Conservation (phyloP, 1,140 invertebrate species). For the Tetramorium simillimum region DNA sequence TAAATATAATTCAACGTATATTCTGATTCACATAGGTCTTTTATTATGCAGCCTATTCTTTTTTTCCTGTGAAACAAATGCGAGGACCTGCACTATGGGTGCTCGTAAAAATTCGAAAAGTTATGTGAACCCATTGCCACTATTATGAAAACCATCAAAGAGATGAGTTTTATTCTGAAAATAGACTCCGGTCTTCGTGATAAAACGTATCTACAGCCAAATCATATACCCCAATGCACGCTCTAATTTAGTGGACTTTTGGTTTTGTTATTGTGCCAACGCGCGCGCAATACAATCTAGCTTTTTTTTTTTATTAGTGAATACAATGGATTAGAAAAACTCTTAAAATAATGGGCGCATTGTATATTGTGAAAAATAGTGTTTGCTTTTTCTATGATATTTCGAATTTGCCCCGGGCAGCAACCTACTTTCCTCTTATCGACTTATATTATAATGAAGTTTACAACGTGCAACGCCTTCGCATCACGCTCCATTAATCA, state of each 20-base stretch:
- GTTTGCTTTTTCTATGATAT: slow-evolving; percentile 35
- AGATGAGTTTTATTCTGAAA: slow-evolving; percentile 35
- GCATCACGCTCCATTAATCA: slow-evolving; percentile 51
- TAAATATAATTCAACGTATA: slow-evolving; percentile 44
- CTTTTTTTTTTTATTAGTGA: slow-evolving; percentile 19
- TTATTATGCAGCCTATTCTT: slow-evolving; percentile 23
- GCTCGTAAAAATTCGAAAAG: slow-evolving; percentile 44
- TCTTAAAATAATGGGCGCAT: slow-evolving; percentile 40
- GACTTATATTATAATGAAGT: slow-evolving; percentile 54
- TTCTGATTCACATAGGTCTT: slow-evolving; percentile 15
- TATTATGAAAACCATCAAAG: slow-evolving; percentile 47
- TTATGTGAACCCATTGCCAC: slow-evolving; percentile 44
- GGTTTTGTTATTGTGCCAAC: slow-evolving; percentile 32
- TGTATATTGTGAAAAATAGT: slow-evolving; percentile 36
- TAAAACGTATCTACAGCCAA: slow-evolving; percentile 33
- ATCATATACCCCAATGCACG: slow-evolving; percentile 26
- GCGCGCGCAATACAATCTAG: background rate
- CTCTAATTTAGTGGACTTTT: slow-evolving; percentile 51
- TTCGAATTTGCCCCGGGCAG: slow-evolving; percentile 38
- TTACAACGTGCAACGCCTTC: slow-evolving; percentile 39
- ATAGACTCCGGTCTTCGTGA: slow-evolving; percentile 1
- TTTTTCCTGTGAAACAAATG: slow-evolving; percentile 14
- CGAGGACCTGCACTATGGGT: background rate
- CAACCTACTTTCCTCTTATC: slow-evolving; percentile 43
- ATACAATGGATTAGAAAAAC: slow-evolving; percentile 39